Conservation (phyloP, 2,797 vertebrate genomes). For the Chromis chromis region DNA sequence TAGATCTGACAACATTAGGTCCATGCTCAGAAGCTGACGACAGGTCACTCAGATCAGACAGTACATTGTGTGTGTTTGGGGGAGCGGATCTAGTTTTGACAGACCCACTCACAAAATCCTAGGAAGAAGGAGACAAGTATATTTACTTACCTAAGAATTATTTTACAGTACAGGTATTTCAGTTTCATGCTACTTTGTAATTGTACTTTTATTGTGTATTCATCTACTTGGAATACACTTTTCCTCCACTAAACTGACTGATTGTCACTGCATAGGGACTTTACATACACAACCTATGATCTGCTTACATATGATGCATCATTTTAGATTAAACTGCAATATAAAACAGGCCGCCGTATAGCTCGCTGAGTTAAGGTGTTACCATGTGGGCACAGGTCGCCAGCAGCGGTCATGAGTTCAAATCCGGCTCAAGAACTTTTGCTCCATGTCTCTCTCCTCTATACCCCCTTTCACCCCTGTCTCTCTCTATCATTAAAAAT, state of each 20-base stretch:
- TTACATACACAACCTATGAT: background rate
- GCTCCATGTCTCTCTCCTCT: too few species aligned
- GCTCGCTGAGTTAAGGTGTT: too few species aligned
- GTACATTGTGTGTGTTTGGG: constrained; percentile 14
- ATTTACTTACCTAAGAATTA: background rate
- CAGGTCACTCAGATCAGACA: constrained; percentile 64
- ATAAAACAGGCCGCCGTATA: too few species aligned
- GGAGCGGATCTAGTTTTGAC: constrained; percentile 19
- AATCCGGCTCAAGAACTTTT: too few species aligned
- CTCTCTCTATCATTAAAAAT: too few species aligned
- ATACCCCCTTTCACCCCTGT: too few species aligned
- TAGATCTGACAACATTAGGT: background rate
- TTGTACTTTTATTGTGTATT: background rate
- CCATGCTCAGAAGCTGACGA: constrained; percentile 45
- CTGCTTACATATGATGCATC: background rate
- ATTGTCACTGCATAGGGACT: too few species aligned
- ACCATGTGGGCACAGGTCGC: too few species aligned
- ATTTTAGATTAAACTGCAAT: too few species aligned
- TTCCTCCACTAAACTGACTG: background rate
- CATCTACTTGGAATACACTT: background rate
- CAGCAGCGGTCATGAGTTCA: too few species aligned
- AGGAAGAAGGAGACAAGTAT: background rate
- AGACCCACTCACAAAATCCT: constrained; percentile 66
- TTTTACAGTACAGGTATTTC: background rate
- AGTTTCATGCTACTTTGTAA: too few species aligned